Evolutionary conservation across 2,888 invertebrate species (phyloP).

Genomic region (Blomia tropicalis): DNA sequence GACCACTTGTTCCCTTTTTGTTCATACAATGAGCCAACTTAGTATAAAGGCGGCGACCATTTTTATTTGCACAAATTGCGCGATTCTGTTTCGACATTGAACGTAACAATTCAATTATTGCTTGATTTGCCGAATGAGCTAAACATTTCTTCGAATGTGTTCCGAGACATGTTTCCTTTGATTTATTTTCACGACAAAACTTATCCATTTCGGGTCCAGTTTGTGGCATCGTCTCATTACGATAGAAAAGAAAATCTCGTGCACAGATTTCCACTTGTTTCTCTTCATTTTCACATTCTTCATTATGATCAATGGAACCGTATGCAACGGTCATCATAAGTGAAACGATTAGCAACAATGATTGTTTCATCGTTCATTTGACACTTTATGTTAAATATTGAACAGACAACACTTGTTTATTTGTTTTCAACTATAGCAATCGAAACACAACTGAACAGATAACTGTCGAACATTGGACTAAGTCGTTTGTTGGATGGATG

Average conservation of each 20-base stretch:
- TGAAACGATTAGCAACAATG: no score
- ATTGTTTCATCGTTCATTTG: no score
- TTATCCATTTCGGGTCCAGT: slow-evolving; percentile 12
- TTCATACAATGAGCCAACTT: background rate
- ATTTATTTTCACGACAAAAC: slow-evolving; percentile 15
- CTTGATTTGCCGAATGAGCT: slow-evolving; percentile 19
- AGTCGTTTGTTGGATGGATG: no score
- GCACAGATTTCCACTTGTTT: slow-evolving; percentile 18
- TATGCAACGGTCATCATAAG: no score
- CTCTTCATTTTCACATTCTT: slow-evolving; percentile 21
- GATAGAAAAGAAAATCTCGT: slow-evolving; percentile 9
- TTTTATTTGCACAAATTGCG: slow-evolving; percentile 10
- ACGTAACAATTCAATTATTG: slow-evolving; percentile 16
- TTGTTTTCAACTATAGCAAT: no score
- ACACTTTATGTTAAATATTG: no score
- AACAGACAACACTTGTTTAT: no score
- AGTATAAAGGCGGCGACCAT: background rate
- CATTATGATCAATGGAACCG: background rate
- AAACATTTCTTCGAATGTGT: slow-evolving; percentile 19
- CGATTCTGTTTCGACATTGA: slow-evolving; percentile 5
- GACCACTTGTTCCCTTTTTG: background rate
- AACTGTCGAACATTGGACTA: no score
- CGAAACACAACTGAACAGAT: no score
- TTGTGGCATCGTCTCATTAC: slow-evolving; percentile 15
- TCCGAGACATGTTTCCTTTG: slow-evolving; percentile 15